phyloP scores from a whole-genome alignment of 2,797 vertebrate genomes.

The Arctocebus calabarensis region DNA sequence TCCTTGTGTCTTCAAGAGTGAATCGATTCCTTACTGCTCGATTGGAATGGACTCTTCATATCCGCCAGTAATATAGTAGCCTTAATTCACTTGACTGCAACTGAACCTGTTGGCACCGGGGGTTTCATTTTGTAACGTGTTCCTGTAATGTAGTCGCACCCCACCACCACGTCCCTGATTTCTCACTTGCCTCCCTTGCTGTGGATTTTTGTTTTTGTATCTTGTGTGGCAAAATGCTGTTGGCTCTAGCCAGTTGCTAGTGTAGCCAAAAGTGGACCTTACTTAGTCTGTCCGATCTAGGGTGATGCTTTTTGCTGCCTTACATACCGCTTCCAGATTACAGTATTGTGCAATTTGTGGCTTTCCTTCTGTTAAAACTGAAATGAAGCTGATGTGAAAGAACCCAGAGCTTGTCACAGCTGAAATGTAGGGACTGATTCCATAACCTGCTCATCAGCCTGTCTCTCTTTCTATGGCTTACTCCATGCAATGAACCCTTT shows the following conservation, averaged over 20 bases:
- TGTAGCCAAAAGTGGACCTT: slow-evolving; percentile 84
- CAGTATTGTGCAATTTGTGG: slow-evolving; percentile 85
- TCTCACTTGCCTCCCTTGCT: slow-evolving; percentile 73
- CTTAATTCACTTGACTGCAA: slow-evolving; percentile 86
- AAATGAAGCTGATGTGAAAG: slow-evolving; percentile 78
- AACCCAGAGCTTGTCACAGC: slow-evolving; percentile 80
- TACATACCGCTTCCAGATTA: slow-evolving; percentile 88
- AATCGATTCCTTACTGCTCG: slow-evolving; percentile 83
- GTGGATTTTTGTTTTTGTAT: slow-evolving; percentile 78
- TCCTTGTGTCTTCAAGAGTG: slow-evolving; percentile 84
- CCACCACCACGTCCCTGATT: slow-evolving; percentile 25
- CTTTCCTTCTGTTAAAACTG: slow-evolving; percentile 78
- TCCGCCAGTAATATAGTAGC: slow-evolving; percentile 83
- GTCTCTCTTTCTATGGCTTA: slow-evolving; percentile 88
- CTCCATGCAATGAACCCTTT: slow-evolving; percentile 84
- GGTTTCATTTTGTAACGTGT: slow-evolving; percentile 71
- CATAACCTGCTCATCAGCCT: slow-evolving; percentile 87
- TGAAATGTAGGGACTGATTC: slow-evolving; percentile 81
- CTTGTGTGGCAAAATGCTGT: slow-evolving; percentile 81
- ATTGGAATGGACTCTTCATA: slow-evolving; percentile 85
- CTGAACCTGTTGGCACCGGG: slow-evolving; percentile 68
- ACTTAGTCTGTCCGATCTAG: slow-evolving; percentile 83
- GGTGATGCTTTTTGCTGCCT: slow-evolving; percentile 87
- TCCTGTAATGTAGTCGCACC: slow-evolving; percentile 67
- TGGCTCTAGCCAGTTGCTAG: slow-evolving; percentile 81